These are phyloP conservation scores for Lasioglossum calceatum DNA, from an alignment of 2,888 invertebrate genomes.

Conservation along the genomic window DNA sequence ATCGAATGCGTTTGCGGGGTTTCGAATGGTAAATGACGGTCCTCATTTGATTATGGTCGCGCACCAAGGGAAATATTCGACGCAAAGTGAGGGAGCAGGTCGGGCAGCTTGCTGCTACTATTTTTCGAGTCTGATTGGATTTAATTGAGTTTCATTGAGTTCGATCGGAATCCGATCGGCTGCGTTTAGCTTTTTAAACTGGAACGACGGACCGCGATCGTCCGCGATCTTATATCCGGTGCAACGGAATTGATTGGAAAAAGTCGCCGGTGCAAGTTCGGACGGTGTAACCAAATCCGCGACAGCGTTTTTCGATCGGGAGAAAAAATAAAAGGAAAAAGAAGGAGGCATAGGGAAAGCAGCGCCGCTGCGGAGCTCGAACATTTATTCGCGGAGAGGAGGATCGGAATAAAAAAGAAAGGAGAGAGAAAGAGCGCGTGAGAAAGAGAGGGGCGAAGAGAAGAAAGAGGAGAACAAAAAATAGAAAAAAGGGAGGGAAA, in stretches of 20 bases:
- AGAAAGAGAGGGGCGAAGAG: not conserved
- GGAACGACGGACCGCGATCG: slow-evolving; percentile 8
- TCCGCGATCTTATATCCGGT: slow-evolving; percentile 23
- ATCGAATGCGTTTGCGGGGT: no score
- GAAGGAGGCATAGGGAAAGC: not conserved
- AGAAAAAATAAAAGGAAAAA: not conserved
- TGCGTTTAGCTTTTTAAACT: slow-evolving; percentile 41
- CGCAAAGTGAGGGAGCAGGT: not conserved
- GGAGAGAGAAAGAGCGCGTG: not conserved
- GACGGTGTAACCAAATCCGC: slow-evolving; percentile 21
- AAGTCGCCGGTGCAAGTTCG: slow-evolving; percentile 12
- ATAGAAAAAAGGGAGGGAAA: not conserved
- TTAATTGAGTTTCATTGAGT: slow-evolving; percentile 60
- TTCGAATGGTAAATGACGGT: not conserved
- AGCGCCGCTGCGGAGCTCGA: slow-evolving; percentile 2
- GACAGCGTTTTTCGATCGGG: not conserved
- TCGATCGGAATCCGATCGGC: slow-evolving; percentile 51
- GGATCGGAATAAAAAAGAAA: not conserved
- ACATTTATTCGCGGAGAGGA: slow-evolving; percentile 11
- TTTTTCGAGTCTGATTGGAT: slow-evolving; percentile 46
- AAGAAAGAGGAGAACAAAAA: not conserved
- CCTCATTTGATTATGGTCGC: not conserved
- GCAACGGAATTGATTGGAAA: slow-evolving; percentile 17
- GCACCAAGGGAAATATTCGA: not conserved
- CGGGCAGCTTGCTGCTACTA: slow-evolving; percentile 15